Base-by-base conservation (phyloP, 2,113 vertebrate genomes). In the Gasterosteus aculeatus region DNA sequence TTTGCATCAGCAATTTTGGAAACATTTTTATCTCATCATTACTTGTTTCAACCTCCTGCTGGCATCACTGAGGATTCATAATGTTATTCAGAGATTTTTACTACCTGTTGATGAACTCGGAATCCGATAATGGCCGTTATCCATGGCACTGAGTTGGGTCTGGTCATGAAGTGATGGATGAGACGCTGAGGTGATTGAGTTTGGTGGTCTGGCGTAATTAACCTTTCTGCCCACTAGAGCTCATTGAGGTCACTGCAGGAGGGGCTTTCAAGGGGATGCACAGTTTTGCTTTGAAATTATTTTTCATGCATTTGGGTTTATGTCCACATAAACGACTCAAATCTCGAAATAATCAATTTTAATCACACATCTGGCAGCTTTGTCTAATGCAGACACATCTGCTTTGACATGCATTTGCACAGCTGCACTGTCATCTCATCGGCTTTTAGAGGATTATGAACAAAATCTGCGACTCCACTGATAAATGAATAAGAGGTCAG, bases 11-110 rank as follows among this genome's bases (percentile, higher is more conserved):
- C 63, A 76, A 61, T 67, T 69, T 59, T 14, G 3, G 49, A 63
- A 74, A 67, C 29, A 39, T 65, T 47, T 12, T 49, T 33, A 77
- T 53, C 15, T 65, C n/a, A 26, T 75, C 81, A 57, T 71, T 59
- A 60, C 47, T 75, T 78, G 69, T 83, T 71, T 60, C 76, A 79
- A 63, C 65, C 54, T 60, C 87, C 64, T 3, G 31, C 81, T 75
- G 75, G 64, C 61, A 75, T 86, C 72, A 76, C 82, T 82, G 87
- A 76, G 73, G 46, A 77, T 77, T 88, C 73, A 85, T 85, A 57
- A 78, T 77, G 65, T 75, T 82, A 84, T 88, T 75, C 68, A 66
- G 73, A 67, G 58, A 18, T 72, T 77, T 78, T 63, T 72, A 77
- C 60, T 78, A 85, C 72, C 80, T 86, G 69, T 77, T 72, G 82